Base-by-base conservation (phyloP, 2,797 vertebrate species). In the Peromyscus aztecus region DNA sequence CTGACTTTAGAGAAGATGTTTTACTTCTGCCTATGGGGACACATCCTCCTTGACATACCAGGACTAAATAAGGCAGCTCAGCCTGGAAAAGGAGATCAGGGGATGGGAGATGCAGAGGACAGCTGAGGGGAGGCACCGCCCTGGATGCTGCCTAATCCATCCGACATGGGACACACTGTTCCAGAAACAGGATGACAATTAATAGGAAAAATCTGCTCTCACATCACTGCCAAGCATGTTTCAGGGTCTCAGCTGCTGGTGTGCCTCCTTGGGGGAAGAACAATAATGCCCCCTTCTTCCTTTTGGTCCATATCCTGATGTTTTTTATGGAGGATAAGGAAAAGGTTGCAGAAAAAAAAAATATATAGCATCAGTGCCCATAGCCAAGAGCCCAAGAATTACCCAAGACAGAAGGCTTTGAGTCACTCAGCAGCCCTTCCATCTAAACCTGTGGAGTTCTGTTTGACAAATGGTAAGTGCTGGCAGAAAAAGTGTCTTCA, bases 191-290 rank as follows among this genome's bases (percentile, higher is more conserved):
- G 96, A 98, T 98, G 97, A 97, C 98, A 98, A 97, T 78, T 98
- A 98, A 98, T 94, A 97, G 97, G 96, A 98, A 98, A 98, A 98
- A 98, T 92, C 97, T 98, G 98, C 97, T 98, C 94, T 92, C 81
- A 34, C 90, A 92, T 92, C 65, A 90, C 85, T 98, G 98, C 98
- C 98, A 98, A 97, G 84, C 95, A 85, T 97, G 96, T 95, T 93
- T 61, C 97, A 97, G 96, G 24, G 4, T 78, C 98, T 98, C 98
- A 98, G 96, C 98, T 97, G 97, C 97, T 88, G n/a, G 80, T 19
- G 12, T 0, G 34, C 87, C 81, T 95, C 80, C 75, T 27, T 9
- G 0, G 24, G 12, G 61, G 37, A 46, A n/a, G 19, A 83, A 67
- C 78, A 88, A n/a, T 34, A 73, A 77, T 67, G 65, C 24, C 92